These are phyloP conservation scores for Hyles euphorbiae DNA, from an alignment of 1,140 invertebrate species.

Conservation along the genomic window DNA sequence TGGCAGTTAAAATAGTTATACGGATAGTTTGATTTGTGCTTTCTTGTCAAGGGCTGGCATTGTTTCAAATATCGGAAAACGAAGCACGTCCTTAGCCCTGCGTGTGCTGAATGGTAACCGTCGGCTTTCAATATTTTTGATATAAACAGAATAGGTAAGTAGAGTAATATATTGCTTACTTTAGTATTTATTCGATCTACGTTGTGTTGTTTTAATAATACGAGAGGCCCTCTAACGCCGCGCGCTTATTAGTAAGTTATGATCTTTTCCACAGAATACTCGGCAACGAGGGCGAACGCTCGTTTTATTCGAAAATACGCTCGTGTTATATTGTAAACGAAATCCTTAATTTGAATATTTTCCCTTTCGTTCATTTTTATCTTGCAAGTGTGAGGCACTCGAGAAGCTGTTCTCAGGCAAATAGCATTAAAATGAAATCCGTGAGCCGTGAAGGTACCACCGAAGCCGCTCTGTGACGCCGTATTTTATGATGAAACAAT, in stretches of 20 bases:
- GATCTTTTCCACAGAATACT: constrained; percentile 2
- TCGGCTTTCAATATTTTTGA: constrained; percentile 58
- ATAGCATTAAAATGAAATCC: constrained; percentile 5
- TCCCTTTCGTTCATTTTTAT: constrained; percentile 1
- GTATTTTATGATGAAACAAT: constrained; percentile 4
- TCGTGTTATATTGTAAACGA: constrained; percentile 2
- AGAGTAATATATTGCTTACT: constrained; percentile 29
- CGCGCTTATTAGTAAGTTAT: constrained; percentile 2
- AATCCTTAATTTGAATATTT: constrained; percentile 7
- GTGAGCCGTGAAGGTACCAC: too few relatives aligned
- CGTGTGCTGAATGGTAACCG: constrained; percentile 52
- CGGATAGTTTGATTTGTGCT: constrained; percentile 52
- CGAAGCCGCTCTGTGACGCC: background rate
- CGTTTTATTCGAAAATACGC: constrained; percentile 1
- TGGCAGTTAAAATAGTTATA: constrained; percentile 33
- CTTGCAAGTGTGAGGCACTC: background rate
- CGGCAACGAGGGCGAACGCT: background rate
- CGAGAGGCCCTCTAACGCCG: background rate
- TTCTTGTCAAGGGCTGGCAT: constrained; percentile 49
- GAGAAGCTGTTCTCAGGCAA: constrained; percentile 3
- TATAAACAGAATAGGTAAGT: constrained; percentile 35
- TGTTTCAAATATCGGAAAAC: constrained; percentile 60
- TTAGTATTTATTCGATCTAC: constrained; percentile 33
- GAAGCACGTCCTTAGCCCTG: constrained; percentile 44
- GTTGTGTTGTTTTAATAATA: background rate